Evolutionary conservation across 2,797 vertebrate species (phyloP).

Genomic region (Crocidura indochinensis): DNA sequence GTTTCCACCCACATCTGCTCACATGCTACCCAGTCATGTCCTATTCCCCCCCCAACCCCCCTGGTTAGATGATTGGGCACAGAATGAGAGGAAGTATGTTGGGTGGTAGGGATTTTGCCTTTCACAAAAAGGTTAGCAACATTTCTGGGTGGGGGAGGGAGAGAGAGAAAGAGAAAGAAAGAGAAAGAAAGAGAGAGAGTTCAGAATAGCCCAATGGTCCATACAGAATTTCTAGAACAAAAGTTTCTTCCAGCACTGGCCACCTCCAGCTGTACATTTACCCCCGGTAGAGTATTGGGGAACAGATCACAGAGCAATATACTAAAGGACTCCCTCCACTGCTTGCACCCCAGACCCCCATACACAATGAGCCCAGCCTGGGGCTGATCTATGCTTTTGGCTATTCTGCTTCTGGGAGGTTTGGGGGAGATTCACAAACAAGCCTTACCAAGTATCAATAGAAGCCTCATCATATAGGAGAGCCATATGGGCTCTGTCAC

Average conservation of each 20-base stretch:
- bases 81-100: neutral
- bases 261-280: conserved; percentile 49
- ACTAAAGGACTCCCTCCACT: too few species aligned
- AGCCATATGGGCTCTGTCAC: conserved; percentile 84
- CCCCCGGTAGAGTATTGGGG: neutral
- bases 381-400: conserved; percentile 67
- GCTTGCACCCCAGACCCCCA: neutral
- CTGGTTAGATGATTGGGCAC: too few species aligned
- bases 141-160: conserved; percentile 48
- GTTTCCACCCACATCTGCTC: neutral
- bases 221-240: neutral
- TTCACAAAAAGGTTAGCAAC: conserved; percentile 12
- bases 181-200: neutral
- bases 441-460: conserved; percentile 73
- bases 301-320: neutral
- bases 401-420: conserved; percentile 80
- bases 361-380: conserved; percentile 16
- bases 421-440: conserved; percentile 77
- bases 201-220: too few species aligned
- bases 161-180: too few species aligned
- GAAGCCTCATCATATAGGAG: conserved; percentile 73
- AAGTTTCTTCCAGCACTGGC: neutral
- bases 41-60: too few species aligned
- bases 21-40: too few species aligned
- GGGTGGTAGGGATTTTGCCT: too few species aligned